Percentiles rank a stretch among this genome's conserved stretches.
Conservation (phyloP, 2,113 vertebrate species). For the Thinocorus orbignyianus region DNA sequence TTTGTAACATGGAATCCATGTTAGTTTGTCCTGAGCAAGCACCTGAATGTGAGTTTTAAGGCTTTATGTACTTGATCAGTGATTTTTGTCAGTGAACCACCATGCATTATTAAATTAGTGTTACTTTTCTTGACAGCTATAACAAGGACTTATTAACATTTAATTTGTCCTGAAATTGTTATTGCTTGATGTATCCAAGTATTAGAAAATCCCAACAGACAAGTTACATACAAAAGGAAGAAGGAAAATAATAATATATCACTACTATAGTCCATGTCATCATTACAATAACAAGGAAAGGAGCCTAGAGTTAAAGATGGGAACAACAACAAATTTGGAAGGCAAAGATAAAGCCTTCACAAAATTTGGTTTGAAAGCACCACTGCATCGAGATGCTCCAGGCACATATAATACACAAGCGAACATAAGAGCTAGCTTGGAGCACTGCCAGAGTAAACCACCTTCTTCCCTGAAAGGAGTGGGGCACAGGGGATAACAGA, state of each 20-base stretch:
- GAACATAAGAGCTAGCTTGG: not conserved
- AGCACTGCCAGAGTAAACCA: not conserved
- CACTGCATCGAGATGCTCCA: not conserved
- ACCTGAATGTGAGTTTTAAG: not conserved
- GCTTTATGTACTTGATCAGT: not conserved
- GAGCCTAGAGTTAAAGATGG: not conserved
- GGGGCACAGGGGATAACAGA: not conserved
- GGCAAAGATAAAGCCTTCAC: not conserved
- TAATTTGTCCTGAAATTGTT: not conserved
- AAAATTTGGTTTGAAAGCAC: not conserved
- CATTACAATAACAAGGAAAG: not conserved
- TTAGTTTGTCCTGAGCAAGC: not conserved
- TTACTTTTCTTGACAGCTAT: not conserved
- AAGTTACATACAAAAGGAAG: not conserved
- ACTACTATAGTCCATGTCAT: not conserved
- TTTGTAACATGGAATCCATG: not conserved
- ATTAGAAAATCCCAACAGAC: not conserved
- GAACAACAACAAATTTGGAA: not conserved
- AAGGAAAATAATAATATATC: not conserved
- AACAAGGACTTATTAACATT: not conserved
- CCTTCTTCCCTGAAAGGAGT: not conserved
- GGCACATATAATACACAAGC: rapidly evolving
- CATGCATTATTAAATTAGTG: not conserved
- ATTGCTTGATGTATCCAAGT: not conserved
- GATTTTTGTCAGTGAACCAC: not conserved